Base-by-base conservation (phyloP, 2,113 vertebrate species). In the Penelope pileata region DNA sequence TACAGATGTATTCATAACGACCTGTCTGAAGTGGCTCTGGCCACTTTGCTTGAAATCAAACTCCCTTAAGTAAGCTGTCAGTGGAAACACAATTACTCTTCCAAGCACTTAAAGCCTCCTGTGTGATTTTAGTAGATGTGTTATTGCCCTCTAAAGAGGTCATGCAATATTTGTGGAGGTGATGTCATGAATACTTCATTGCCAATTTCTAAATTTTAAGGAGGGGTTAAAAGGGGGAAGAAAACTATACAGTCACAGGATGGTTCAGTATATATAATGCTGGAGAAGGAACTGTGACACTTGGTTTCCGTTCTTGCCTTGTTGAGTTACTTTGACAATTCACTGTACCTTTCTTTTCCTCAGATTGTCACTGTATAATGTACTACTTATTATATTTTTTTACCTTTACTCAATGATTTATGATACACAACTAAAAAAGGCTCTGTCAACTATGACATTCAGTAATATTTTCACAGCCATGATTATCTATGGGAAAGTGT, bases 1-100 rank as follows among this genome's bases (percentile, higher is more conserved):
- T 60, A 22, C 0, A 1, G 42, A 77, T 30, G 3, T 19, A 32
- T 42, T 81, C 7, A 10, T 36, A 50, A 59, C 0, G 0, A 10
- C 43, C n/a, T 45, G 23, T 66, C 34, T 59, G 64, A 32, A 77
- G 42, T 45, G 16, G 2, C 7, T 68, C 51, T 79, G 51, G 45
- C 58, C 29, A 38, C 36, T 56, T 19, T 59, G 10, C 7, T 77
- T 63, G 48, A 66, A 34, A 76, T 43, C 51, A 85, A 22, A 22
- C 2, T 58, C 30, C 16, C 45, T 34, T 40, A 53, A 36, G 14
- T 86, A 59, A 88, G 42, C 38, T 77, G 59, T 45, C 54, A 70
- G 47, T 54, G n/a, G 17, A 81, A 53, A 5, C 58, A 24, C 18
- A 69, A 29, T 42, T 66, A 48, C 5, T 29, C 38, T 60, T 16